Evolutionary conservation across 1,140 invertebrate genomes (phyloP), one percentile per base, ranked within the genome.

Genomic region (Streblospio benedicti): DNA sequence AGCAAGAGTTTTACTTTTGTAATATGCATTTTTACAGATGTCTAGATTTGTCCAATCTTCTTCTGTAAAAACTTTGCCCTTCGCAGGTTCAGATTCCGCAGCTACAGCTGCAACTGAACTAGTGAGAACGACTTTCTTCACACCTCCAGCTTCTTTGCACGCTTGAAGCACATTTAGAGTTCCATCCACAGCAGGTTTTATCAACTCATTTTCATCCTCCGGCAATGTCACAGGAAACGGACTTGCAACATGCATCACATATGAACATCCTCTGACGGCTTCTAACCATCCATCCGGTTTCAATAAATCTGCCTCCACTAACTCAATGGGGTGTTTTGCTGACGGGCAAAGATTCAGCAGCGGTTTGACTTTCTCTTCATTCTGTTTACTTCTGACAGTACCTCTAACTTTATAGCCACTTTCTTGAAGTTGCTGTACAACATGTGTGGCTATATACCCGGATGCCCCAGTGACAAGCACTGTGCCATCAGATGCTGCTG

Each of bases 391-490:
- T 16, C 81, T 63, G 6, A 84, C 80, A 2, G 83, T 83, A 9
- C 81, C 83, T 27, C 82, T 61, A 4, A 84, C 83, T 38, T 67
- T 64, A 64, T 81, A 81, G 0, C 80, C 81, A 25, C 73, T 66
- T 58, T 80, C 73, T 47, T 81, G 75, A 27, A 85, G 68, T 60
- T 80, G 76, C 65, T 81, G 75, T 25, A 83, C 76, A 33, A 83
- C 76, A 64, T 84, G 82, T 20, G 77, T 69, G 30, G 79, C 82
- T 41, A 84, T 76, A 71, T 73, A 84, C 23, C 83, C 83, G 5
- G 80, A 76, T 3, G 80, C 82, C 45, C 83, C 83, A 4, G 83
- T 84, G 14, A 84, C 83, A 33, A 84, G 69, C 38, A 84, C 80
- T n/a, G n/a, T n/a, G n/a, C n/a, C n/a, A n/a, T n/a, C n/a, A n/a